Percentiles rank a stretch among this genome's conserved stretches.
These are phyloP conservation scores for Dascillus cervinus DNA, from an alignment of 2,888 invertebrate species.

Conservation along the genomic window DNA sequence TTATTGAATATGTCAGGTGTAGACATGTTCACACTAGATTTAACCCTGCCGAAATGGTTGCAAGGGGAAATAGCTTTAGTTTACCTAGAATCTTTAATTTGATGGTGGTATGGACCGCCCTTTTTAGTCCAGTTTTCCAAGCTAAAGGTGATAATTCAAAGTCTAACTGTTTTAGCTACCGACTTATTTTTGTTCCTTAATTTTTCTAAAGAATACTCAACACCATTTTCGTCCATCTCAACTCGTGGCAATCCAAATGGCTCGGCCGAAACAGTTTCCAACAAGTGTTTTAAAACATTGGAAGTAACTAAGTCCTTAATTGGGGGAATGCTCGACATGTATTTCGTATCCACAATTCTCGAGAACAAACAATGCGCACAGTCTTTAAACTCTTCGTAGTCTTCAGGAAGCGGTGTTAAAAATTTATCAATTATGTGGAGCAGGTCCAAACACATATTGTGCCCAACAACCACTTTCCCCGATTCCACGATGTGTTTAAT, in stretches of 20 bases:
- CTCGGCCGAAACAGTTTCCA: conserved; percentile 50
- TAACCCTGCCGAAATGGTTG: no score
- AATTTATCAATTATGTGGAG: conserved; percentile 76
- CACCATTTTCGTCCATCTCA: no score
- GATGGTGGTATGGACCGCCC: no score
- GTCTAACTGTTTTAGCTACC: no score
- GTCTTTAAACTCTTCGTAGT: conserved; percentile 69
- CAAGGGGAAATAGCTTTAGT: no score
- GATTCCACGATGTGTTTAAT: conserved; percentile 66
- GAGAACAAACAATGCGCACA: conserved; percentile 67
- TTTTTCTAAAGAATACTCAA: no score
- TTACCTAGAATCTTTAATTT: no score
- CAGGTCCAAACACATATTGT: conserved; percentile 81
- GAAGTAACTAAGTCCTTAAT: conserved; percentile 62
- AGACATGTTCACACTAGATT: no score
- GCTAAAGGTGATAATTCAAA: no score
- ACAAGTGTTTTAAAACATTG: conserved; percentile 54
- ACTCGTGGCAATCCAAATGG: conserved; percentile 67
- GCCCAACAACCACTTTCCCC: conserved; percentile 73
- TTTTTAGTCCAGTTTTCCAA: no score
- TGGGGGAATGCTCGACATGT: conserved; percentile 61
- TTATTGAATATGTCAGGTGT: no score
- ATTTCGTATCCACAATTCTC: conserved; percentile 73
- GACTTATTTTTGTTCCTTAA: no score
- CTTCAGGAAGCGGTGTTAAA: conserved; percentile 61